phyloP scores from a whole-genome alignment of 2,888 invertebrate genomes.

The Anaspis maculata region DNA sequence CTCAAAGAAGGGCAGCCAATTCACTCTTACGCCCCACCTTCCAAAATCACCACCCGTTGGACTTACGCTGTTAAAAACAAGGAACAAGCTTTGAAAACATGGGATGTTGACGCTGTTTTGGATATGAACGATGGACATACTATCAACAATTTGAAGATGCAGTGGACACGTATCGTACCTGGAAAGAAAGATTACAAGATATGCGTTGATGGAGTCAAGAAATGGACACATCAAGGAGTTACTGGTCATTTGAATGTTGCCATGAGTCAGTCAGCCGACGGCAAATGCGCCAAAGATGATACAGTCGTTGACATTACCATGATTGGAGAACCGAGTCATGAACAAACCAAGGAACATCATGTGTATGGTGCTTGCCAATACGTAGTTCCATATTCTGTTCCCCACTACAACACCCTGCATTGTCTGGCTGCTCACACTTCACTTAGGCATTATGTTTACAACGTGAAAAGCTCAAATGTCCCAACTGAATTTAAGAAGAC shows the following conservation, averaged over 20 bases:
- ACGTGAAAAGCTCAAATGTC: slow-evolving; percentile 29
- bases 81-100: slow-evolving; percentile 27
- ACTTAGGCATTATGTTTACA: slow-evolving; percentile 31
- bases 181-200: slow-evolving; percentile 35
- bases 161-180: slow-evolving; percentile 29
- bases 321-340: slow-evolving; percentile 32
- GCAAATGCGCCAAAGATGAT: slow-evolving; percentile 30
- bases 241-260: slow-evolving; percentile 28
- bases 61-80: slow-evolving; percentile 31
- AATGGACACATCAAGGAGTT: slow-evolving; percentile 28
- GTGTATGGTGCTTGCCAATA: slow-evolving; percentile 22
- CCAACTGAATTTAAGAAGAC: slow-evolving; percentile 19
- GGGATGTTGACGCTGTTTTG: slow-evolving; percentile 32
- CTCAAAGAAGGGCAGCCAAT: too few relatives aligned
- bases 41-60: slow-evolving; percentile 25
- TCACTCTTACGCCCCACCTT: slow-evolving; percentile 16
- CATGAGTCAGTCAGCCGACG: slow-evolving; percentile 30
- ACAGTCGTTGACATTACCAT: slow-evolving; percentile 28
- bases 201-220: slow-evolving; percentile 35
- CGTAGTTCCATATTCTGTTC: slow-evolving; percentile 18
- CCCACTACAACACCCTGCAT: slow-evolving; percentile 20
- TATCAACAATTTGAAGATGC: slow-evolving; percentile 26
- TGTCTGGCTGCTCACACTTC: slow-evolving; percentile 7
- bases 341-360: slow-evolving; percentile 28
- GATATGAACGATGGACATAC: slow-evolving; percentile 30